Base-by-base conservation (phyloP, 2,888 invertebrate genomes). In the Catocala sponsa region DNA sequence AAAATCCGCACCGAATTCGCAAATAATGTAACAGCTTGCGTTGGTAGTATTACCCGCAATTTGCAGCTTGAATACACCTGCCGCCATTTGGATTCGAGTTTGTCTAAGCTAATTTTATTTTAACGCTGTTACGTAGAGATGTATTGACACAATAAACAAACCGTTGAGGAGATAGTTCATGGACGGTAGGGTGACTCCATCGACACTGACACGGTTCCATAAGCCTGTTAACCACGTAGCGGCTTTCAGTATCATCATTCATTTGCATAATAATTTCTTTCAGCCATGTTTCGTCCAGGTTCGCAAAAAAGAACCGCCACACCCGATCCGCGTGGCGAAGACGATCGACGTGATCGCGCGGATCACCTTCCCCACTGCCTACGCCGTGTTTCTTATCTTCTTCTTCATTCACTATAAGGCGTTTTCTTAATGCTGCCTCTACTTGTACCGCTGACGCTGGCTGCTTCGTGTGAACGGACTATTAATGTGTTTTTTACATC, bases 321-420 rank as follows among this genome's bases (percentile, higher is more conserved):
- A 98, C 95, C 98, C 98, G 67, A 98, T 98, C 84, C 96, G 98
- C 82, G 98, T 98, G 84, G 98, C 98, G 80, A 98, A 98, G 95
- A 98, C 98, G 66, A 98, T 98, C 91, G 98, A 98, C 95, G 98
- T 98, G 81, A 98, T 98, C 88, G 98, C 98, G 67, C 96, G 98
- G 91, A 98, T 98, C 91, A 98, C 98, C 81, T 98, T 98, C 95
- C 98, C 98, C 81, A 97, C 97, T 82, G 98, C 98, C 86, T 98
- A 98, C 94, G 97, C 98, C 88, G 97, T 98, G 90, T 98, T 98
- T 95, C 96, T 98, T 86, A 97, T 98, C 91, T 98, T 98, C 95
- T 98, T 98, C 96, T 98, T 98, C 95, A 97, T 98, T 87, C 98
- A 98, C 95, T 98, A 98, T 95, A 98, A 98, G 94, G 97, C 97